These are phyloP conservation scores for Drosophila pandora DNA, from an alignment of 1,140 invertebrate species.

Conservation along the genomic window DNA sequence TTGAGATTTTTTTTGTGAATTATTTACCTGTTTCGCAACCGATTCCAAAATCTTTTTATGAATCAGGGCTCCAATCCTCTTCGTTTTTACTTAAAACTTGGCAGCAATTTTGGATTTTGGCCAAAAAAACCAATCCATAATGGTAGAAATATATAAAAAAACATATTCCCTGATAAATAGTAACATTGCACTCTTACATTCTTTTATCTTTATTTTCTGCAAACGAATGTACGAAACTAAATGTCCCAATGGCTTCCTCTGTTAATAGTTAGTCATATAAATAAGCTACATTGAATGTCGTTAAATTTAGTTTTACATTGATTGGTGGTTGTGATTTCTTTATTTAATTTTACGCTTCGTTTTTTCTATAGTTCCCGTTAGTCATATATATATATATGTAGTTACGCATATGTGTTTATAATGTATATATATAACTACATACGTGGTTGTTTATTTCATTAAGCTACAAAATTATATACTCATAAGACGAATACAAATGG, in stretches of 20 bases:
- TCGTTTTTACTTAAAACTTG: too few species aligned
- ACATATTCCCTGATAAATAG: not conserved
- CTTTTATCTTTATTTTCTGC: constrained; percentile 69
- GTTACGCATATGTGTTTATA: constrained; percentile 47
- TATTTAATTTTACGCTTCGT: constrained; percentile 65
- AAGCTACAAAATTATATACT: constrained; percentile 77
- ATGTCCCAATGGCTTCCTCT: constrained; percentile 59
- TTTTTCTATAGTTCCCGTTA: constrained; percentile 66
- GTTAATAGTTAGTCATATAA: constrained; percentile 45
- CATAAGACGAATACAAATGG: constrained; percentile 73
- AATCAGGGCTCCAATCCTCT: too few species aligned
- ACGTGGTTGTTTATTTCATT: constrained; percentile 66
- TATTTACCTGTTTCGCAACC: too few species aligned
- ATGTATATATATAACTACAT: constrained; percentile 67
- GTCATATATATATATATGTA: constrained; percentile 71
- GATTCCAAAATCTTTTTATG: too few species aligned
- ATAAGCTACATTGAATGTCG: constrained; percentile 80
- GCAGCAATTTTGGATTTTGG: too few species aligned
- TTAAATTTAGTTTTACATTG: constrained; percentile 82
- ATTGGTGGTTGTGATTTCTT: constrained; percentile 82
- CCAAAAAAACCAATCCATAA: too few species aligned
- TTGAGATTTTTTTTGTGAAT: too few species aligned
- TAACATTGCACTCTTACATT: constrained; percentile 15
- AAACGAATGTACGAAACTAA: constrained; percentile 81
- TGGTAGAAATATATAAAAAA: not conserved